Evolutionary conservation across 92 coral and sea anemone genomes (phyloP).

Genomic region (Phenganax subtilis): DNA sequence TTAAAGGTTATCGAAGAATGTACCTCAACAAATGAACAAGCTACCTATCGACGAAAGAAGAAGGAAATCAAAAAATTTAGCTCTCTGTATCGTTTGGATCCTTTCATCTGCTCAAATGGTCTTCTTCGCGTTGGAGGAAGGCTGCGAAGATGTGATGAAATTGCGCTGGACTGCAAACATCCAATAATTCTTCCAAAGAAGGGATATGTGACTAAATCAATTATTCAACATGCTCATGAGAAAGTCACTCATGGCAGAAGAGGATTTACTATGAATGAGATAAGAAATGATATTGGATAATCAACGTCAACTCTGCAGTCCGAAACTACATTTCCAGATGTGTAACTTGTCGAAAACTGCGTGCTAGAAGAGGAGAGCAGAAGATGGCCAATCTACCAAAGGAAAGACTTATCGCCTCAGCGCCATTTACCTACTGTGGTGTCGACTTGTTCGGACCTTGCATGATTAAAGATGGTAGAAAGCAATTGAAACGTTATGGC

Average conservation of each 20-base stretch:
- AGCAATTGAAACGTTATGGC: conserved; percentile 51
- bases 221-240: conserved; percentile 41
- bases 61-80: too few relatives aligned
- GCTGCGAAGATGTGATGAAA: conserved; percentile 46
- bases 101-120: conserved; percentile 19
- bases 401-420: conserved; percentile 48
- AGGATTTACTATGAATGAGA: conserved; percentile 43
- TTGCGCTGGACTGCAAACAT: conserved; percentile 47
- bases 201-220: conserved; percentile 39
- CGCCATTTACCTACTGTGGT: conserved; percentile 60
- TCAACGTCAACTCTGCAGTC: conserved; percentile 44
- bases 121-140: conserved; percentile 62
- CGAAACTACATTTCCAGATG: conserved; percentile 48
- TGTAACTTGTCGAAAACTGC: conserved; percentile 56
- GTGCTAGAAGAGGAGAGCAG: conserved; percentile 47
- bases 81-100: too few relatives aligned
- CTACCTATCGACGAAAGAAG: too few relatives aligned
- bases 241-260: conserved; percentile 53
- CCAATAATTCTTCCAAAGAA: conserved; percentile 52
- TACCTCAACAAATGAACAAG: too few relatives aligned
- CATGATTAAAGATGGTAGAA: conserved; percentile 40
- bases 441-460: conserved; percentile 61
- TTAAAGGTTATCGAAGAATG: too few relatives aligned
- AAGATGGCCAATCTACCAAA: conserved; percentile 65
- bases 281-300: conserved; percentile 62